A percentile compares a stretch with the other conserved stretches of the same genome.
Conservation (phyloP, 2,888 invertebrate genomes). For the Poecilus cupreus region DNA sequence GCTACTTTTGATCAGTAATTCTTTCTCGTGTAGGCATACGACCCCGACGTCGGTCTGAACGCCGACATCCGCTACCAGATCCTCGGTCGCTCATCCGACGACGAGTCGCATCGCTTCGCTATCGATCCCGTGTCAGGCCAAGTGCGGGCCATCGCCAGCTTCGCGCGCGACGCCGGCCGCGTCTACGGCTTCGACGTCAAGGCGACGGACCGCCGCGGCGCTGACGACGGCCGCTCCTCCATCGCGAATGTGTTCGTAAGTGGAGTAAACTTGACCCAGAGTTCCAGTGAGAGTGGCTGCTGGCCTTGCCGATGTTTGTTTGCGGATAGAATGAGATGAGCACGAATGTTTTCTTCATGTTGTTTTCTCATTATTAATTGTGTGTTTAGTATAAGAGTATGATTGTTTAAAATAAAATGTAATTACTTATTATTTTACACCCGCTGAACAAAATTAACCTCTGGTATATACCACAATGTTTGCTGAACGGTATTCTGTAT, state of each 20-base stretch:
- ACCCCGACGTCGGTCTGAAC: slow-evolving; percentile 84
- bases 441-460: no score
- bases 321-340: not conserved
- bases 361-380: no score
- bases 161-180: slow-evolving; percentile 82
- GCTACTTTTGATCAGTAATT: no score
- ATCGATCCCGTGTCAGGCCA: slow-evolving; percentile 86
- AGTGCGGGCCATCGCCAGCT: slow-evolving; percentile 82
- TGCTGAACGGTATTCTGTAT: no score
- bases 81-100: slow-evolving; percentile 76
- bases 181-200: slow-evolving; percentile 92
- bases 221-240: slow-evolving; percentile 87
- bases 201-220: slow-evolving; percentile 87
- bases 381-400: no score
- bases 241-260: slow-evolving; percentile 91
- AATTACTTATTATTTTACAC: no score
- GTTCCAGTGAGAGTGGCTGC: not conserved
- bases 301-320: not conserved
- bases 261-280: slow-evolving; percentile 35
- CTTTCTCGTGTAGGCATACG: slow-evolving; percentile 77
- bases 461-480: no score
- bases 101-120: slow-evolving; percentile 84
- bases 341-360: no score
- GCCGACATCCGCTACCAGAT: slow-evolving; percentile 88
- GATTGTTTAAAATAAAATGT: no score